Evolutionary conservation across 1,140 invertebrate species (phyloP).

Genomic region (Cotesia typhae): DNA sequence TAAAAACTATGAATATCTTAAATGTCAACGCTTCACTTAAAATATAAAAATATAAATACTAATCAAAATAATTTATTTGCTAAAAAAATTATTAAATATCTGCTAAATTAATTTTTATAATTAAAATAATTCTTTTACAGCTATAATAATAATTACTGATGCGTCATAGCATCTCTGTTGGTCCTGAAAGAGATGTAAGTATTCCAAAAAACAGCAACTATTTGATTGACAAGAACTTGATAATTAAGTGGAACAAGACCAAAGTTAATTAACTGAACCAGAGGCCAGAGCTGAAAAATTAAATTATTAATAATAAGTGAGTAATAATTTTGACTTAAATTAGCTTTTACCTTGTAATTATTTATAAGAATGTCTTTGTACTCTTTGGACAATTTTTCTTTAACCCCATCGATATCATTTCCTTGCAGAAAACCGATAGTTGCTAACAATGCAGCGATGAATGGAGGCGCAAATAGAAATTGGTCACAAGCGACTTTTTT

Average conservation of each 20-base stretch:
- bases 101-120: too few relatives aligned
- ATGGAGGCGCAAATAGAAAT: slow-evolving; percentile 72
- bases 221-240: slow-evolving; percentile 82
- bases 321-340: too few relatives aligned
- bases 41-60: too few relatives aligned
- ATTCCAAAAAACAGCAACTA: slow-evolving; percentile 86
- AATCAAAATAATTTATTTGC: too few relatives aligned
- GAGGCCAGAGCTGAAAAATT: slow-evolving; percentile 76
- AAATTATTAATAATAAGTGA: too few relatives aligned
- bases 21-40: too few relatives aligned
- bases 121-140: too few relatives aligned
- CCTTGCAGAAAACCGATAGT: slow-evolving; percentile 71
- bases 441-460: slow-evolving; percentile 70
- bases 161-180: slow-evolving; percentile 52
- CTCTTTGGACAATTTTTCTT: slow-evolving; percentile 69
- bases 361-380: slow-evolving; percentile 75
- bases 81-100: too few relatives aligned
- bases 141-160: too few relatives aligned
- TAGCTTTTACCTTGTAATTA: slow-evolving; percentile 72
- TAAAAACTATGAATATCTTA: too few relatives aligned
- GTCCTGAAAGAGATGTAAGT: slow-evolving; percentile 80
- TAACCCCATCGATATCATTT: slow-evolving; percentile 66
- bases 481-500: slow-evolving; percentile 85
- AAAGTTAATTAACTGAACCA: slow-evolving; percentile 86
- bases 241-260: slow-evolving; percentile 81